Percentiles rank a stretch among this genome's conserved stretches.
phyloP scores from a whole-genome alignment of 2,113 vertebrate species.

The Passer domesticus region DNA sequence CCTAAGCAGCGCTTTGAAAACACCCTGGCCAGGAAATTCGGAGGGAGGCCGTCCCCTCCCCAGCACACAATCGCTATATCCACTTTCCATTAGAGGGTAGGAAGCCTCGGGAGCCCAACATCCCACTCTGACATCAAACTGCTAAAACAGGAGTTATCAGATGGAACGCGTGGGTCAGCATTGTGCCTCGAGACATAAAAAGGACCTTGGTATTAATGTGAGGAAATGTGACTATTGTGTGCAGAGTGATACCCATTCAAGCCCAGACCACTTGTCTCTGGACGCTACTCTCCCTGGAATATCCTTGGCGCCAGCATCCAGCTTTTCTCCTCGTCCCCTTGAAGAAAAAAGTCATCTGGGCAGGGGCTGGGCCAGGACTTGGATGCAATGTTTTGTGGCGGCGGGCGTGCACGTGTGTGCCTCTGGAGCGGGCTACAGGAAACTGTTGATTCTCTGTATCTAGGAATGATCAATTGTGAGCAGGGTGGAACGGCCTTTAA shows the following conservation, averaged over 20 bases:
- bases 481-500: slow-evolving; percentile 53
- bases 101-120: slow-evolving; percentile 49
- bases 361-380: background rate
- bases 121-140: slow-evolving; percentile 68
- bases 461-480: slow-evolving; percentile 54
- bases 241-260: slow-evolving; percentile 60
- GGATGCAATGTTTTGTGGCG: background rate
- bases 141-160: slow-evolving; percentile 72
- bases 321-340: slow-evolving; percentile 17
- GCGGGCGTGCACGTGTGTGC: background rate
- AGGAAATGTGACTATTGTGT: slow-evolving; percentile 76
- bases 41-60: background rate
- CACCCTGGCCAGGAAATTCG: slow-evolving; percentile 28
- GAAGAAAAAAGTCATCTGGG: background rate
- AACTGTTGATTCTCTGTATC: slow-evolving; percentile 52
- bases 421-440: slow-evolving; percentile 56
- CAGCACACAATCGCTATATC: slow-evolving; percentile 29
- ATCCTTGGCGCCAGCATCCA: slow-evolving; percentile 64
- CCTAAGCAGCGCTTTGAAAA: slow-evolving; percentile 15
- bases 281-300: slow-evolving; percentile 69
- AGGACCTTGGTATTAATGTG: slow-evolving; percentile 66
- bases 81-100: slow-evolving; percentile 59
- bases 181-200: slow-evolving; percentile 73
- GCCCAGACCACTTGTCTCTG: slow-evolving; percentile 73
- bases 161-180: slow-evolving; percentile 59